Base-by-base conservation (phyloP, 2,113 vertebrate genomes). In the Platichthys flesus region DNA sequence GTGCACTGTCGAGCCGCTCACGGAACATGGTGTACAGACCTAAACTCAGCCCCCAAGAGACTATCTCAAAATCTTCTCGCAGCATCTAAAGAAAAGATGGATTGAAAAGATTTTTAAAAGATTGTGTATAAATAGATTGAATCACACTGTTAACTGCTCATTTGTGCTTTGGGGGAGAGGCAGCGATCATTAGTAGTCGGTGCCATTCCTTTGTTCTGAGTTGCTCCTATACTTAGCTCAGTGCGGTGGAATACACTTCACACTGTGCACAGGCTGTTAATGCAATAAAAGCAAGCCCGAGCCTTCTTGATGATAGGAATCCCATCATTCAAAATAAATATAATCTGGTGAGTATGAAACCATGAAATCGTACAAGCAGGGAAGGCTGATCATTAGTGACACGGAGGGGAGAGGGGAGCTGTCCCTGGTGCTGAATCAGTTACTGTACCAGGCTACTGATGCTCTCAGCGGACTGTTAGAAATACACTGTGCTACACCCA, bases 371-470 rank as follows among this genome's bases (percentile, higher is more conserved):
- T 37, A 57, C 26, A 71, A 61, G 45, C 47, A 68, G 62, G 1
- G 5, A 66, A 67, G 61, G 62, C 42, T 74, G 49, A 45, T 82
- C 45, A 79, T 85, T 78, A 74, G 37, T 71, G 47, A 71, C 51
- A 75, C 14, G 56, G 3, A n/a, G 59, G 56, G 72, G 58, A 49
- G 63, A 62, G 70, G 57, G 81, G 89, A 85, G 80, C 89, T 91
- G 86, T 91, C 85, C 80, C 60, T 79, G 82, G 88, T 92, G 91
- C 91, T 91, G 91, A 90, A 88, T 87, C 87, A 88, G 87, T 84
- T 86, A 65, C 76, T 78, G 35, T 31, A 60, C 66, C 82, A 51
- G 40, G 40, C 47, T 18, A 18, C 47, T 16, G 47, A 16, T 18
- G 60, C 58, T 83, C 69, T 73, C 60, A 81, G 64, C 63, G 54